Base-by-base conservation (phyloP, 1,140 invertebrate species). In the Bombus impatiens region DNA sequence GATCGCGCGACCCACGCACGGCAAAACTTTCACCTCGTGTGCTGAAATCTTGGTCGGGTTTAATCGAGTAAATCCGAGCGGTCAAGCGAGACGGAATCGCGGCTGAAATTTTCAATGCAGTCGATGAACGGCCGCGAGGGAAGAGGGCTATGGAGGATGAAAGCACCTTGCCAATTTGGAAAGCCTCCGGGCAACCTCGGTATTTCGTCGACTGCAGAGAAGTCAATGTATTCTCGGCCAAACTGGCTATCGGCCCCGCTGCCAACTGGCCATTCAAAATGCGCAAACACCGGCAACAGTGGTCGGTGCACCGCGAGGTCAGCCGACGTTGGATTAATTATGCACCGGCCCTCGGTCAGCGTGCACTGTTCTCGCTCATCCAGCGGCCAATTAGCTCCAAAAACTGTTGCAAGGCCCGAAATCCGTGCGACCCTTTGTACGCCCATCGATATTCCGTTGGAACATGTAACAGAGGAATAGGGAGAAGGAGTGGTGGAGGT, bases 301-400 rank as follows among this genome's bases (percentile, higher is more conserved):
- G 80, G 84, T 83, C 88, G 78, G 72, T 89, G 88, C 78, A 87
- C 75, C 88, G 91, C 87, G 88, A 93, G 92, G 91, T 93, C 90
- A 92, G 86, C 88, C 89, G 87, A 80, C 88, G 89, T 65, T 93
- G 88, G 84, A 94, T 94, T 93, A 94, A 94, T 94, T 94, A 94
- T 94, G 93, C 92, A 94, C 79, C 84, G 90, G 76, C 86, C 88
- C 85, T 89, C 89, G 80, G 40, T 78, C 82, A n/a, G 62, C 79
- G 83, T 72, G 84, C 89, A 68, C 40, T 83, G 90, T 88, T 86
- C 85, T 83, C 86, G 86, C 76, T 76, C 87, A 67, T 86, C 75
- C 88, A 72, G 42, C 37, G 91, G 89, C 89, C 91, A 93, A 94
- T 94, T 94, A 94, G 92, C 92, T 92, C 88, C 83, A 91, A 92